Conservation (phyloP, 2,888 invertebrate species). For the Coecobrya sp. region DNA sequence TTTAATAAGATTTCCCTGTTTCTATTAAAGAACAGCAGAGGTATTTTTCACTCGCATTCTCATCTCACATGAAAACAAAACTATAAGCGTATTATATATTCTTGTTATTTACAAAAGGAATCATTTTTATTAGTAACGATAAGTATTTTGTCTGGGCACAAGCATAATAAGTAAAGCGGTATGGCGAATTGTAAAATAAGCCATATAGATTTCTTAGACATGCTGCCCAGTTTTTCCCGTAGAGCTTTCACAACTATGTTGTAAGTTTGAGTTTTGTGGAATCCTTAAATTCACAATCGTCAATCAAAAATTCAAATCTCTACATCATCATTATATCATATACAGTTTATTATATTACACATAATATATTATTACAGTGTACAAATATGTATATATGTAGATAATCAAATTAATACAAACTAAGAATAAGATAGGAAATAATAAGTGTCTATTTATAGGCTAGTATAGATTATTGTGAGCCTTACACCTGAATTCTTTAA, state of each 20-base stretch:
- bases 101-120: constrained; percentile 29
- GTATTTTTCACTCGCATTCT: not conserved
- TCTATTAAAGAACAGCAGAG: not conserved
- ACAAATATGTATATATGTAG: not conserved
- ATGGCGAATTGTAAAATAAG: constrained; percentile 34
- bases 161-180: constrained; percentile 59
- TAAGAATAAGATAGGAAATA: not conserved
- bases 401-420: not conserved
- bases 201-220: constrained; percentile 63
- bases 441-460: too few relatives aligned
- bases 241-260: constrained; percentile 82
- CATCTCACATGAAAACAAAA: constrained; percentile 10
- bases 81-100: constrained; percentile 38
- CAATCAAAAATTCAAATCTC: constrained; percentile 51
- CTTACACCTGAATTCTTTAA: too few relatives aligned
- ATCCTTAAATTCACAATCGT: constrained; percentile 77
- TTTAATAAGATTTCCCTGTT: not conserved
- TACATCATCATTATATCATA: constrained; percentile 26
- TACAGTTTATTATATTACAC: not conserved
- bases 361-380: too few relatives aligned
- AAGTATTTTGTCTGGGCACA: constrained; percentile 74
- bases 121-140: constrained; percentile 50
- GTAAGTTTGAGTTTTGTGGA: constrained; percentile 81
- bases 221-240: constrained; percentile 81
- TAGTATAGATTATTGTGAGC: too few relatives aligned